phyloP scores from a whole-genome alignment of 1,140 invertebrate species.

The Drosophila littoralis region DNA sequence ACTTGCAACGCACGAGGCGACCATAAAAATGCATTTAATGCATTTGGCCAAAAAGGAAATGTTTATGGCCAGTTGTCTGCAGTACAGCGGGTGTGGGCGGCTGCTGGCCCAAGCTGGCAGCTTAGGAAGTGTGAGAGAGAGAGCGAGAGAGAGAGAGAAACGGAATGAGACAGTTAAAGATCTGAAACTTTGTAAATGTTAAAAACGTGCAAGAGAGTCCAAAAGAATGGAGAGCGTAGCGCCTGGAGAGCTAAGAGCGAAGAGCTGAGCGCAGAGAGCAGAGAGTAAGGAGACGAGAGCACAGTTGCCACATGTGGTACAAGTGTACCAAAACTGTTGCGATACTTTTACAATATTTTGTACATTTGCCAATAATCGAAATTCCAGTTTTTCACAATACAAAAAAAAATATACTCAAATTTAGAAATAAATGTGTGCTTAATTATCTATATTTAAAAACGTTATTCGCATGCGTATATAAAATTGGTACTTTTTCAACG shows the following conservation, averaged over 20 bases:
- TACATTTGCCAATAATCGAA: no score
- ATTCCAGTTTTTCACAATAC: no score
- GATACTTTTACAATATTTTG: no score
- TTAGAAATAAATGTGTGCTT: no score
- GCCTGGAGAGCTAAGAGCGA: background rate
- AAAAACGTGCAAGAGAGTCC: background rate
- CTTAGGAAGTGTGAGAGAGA: background rate
- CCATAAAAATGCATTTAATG: slow-evolving; percentile 55
- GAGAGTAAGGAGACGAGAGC: background rate
- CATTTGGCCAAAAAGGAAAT: slow-evolving; percentile 49
- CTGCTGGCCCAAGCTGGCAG: no score
- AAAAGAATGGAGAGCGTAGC: background rate
- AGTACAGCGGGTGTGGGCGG: background rate
- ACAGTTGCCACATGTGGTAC: background rate
- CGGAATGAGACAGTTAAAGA: background rate
- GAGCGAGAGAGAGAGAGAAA: slow-evolving; percentile 1
- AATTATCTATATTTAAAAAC: no score
- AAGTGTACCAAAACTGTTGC: background rate
- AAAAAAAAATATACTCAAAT: no score
- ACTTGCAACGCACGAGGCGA: slow-evolving; percentile 42
- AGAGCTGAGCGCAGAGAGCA: background rate
- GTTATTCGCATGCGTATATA: background rate
- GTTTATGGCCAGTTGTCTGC: slow-evolving; percentile 28
- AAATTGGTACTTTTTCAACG: background rate
- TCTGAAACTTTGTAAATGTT: background rate